phyloP scores from a whole-genome alignment of 2,113 vertebrate species.

The Nymphicus hollandicus region DNA sequence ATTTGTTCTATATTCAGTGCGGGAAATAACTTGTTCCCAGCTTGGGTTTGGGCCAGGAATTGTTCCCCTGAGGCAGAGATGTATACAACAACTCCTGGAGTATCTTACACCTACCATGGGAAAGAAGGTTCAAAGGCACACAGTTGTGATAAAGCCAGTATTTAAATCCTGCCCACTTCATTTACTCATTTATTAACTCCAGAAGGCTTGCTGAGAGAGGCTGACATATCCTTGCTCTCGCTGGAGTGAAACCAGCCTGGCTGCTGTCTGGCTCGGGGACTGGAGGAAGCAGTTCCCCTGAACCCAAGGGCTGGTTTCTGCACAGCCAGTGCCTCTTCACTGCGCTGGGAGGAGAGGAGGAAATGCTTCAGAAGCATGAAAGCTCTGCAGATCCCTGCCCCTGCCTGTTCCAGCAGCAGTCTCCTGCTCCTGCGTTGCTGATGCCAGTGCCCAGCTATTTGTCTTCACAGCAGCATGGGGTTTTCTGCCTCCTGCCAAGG shows the following conservation, averaged over 20 bases:
- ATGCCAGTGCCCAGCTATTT: conserved; percentile 10
- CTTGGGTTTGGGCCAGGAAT: conserved; percentile 37
- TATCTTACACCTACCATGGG: conserved; percentile 69
- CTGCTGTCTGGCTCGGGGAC: conserved; percentile 1
- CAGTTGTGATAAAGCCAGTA: conserved; percentile 66
- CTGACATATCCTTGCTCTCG: background rate
- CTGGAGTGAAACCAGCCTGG: conserved; percentile 22
- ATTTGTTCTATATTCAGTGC: conserved; percentile 46
- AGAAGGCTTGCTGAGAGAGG: conserved; percentile 30
- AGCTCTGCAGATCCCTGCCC: background rate
- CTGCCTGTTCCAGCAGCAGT: background rate
- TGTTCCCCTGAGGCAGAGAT: conserved; percentile 55
- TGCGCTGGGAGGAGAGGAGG: background rate
- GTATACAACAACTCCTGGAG: conserved; percentile 56
- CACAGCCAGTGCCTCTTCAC: background rate
- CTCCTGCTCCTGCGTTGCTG: background rate
- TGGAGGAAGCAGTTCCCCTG: conserved; percentile 12
- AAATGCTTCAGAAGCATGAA: background rate
- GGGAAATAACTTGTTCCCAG: conserved; percentile 64
- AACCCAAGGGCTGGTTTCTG: background rate
- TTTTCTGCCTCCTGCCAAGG: background rate
- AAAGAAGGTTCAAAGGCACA: conserved; percentile 65
- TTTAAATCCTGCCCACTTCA: conserved; percentile 68
- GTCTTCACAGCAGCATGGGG: background rate
- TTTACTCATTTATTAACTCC: conserved; percentile 62